Base-by-base conservation (phyloP, 2,797 vertebrate genomes). In the Synaphobranchus kaupii region DNA sequence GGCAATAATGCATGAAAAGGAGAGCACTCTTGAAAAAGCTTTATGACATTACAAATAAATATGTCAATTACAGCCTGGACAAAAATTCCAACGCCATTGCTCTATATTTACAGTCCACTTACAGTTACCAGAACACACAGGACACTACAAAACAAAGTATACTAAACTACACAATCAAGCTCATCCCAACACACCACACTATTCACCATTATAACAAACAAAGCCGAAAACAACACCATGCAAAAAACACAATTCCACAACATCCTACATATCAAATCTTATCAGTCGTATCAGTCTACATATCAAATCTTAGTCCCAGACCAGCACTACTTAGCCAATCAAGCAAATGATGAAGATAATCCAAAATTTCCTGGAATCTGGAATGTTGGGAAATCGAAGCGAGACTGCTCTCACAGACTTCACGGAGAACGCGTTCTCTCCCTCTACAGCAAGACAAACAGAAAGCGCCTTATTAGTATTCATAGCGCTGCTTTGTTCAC, bases 401-500 rank as follows among this genome's bases (percentile, higher is more conserved):
- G 25, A 25, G 39, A 78, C 39, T 47, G 73, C 39, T 44, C 22
- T 81, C 13, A 6, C 22, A 22, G 73, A 76, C 73, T 20, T 44
- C 3, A 9, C 12, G 2, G 25, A 81, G 78, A 81, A 50, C 34
- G 25, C 47, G 10, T 22, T n/a, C 78, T 81, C 47, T 81, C 78
- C 78, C 78, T 81, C 78, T n/a, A 10, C 22, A 81, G 83, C 88
- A 90, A 90, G 87, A 89, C 88, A 47, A 54, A 92, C 90, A 5
- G 56, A 48, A 25, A 68, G 82, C 89, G 58, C 85, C 96, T 98
- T 95, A 98, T 99, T 98, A 97, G 97, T 97, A 98, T 98, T 98
- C 98, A 97, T 96, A 90, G 95, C 25, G 94, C 95, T 96, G 96
- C 93, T 97, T 88, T 93, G 96, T 97, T 98, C 97, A 98, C 98